Conservation (phyloP, 1,140 invertebrate genomes). For the Pogonus chalceus region DNA sequence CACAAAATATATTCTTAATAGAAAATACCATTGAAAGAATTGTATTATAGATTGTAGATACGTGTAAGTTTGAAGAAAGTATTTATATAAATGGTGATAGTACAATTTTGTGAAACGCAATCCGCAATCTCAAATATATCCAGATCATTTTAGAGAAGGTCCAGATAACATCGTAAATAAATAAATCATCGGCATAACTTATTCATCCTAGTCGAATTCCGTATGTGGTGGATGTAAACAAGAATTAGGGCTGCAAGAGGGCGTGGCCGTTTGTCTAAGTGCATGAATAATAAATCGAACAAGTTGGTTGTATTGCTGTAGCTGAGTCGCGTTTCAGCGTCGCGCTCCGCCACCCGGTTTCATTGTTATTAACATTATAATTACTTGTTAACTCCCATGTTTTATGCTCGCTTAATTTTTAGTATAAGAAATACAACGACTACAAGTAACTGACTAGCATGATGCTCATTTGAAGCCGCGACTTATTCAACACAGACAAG, state of each 20-base stretch:
- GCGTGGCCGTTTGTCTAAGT: neutral
- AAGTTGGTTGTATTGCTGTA: neutral
- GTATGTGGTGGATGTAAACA: neutral
- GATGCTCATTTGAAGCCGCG: too few species aligned
- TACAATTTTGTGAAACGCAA: too few species aligned
- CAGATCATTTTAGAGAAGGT: neutral
- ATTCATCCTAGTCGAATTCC: neutral
- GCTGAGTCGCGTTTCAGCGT: neutral
- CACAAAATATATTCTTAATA: too few species aligned
- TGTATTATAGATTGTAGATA: too few species aligned
- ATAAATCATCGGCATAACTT: neutral
- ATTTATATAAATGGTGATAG: too few species aligned
- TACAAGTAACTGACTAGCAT: too few species aligned
- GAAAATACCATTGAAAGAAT: too few species aligned
- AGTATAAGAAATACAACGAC: neutral
- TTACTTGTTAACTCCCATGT: neutral
- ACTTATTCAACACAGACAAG: neutral
- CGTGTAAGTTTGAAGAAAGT: too few species aligned
- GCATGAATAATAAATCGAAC: neutral
- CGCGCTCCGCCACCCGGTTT: neutral
- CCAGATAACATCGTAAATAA: neutral
- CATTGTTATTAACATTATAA: neutral
- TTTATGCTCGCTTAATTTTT: neutral
- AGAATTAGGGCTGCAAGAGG: neutral
- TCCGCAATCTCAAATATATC: neutral